Base-by-base conservation (phyloP, 2,888 invertebrate species). In the Luffia ferchaultella region DNA sequence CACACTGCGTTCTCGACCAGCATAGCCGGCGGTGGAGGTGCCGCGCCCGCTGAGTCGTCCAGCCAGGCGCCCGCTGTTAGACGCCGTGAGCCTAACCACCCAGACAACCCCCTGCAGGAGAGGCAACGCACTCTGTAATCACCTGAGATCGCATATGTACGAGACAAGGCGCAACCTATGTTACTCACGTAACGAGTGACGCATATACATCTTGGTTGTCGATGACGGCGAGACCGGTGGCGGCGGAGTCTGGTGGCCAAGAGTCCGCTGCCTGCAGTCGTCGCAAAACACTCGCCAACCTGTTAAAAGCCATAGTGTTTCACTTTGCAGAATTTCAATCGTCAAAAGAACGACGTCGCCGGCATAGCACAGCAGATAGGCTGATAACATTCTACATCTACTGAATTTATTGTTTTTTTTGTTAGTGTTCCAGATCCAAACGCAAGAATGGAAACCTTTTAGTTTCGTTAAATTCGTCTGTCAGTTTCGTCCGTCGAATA, bases 181-280 rank as follows among this genome's bases (percentile, higher is more conserved):
- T 30, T 53, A 72, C 87, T 80, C 67, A 91, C 91, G 87, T 89
- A 55, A 90, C 86, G 50, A 90, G 73, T 9, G 90, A 88, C 44
- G 89, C 86, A 73, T 91, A 91, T 44, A 87, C 83, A 62, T 91
- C 91, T 58, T 82, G 69, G 51, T 82, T 76, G 71, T 92, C 92
- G 54, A 89, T 85, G 47, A 86, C 88, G 43, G 89, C 88, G 40
- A 91, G 79, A 53, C 88, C 89, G 3, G 88, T 85, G 50, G 87
- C 84, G 50, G 72, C 16, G 45, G 62, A 70, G 48, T 3, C 30
- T 12, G 30, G 30, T 30, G 30, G 30, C 30, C 30, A 30, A 7
- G 5, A 3, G 30, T 12, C 30, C 30, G 3, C 2, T 19, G 55
- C 53, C 17, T 54, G 53, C 50, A 55, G 52, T 52, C 54, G 49